A percentile compares a stretch with the other conserved stretches of the same genome.
Conservation (phyloP, 2,888 invertebrate species). For the Drosophila greeni region DNA sequence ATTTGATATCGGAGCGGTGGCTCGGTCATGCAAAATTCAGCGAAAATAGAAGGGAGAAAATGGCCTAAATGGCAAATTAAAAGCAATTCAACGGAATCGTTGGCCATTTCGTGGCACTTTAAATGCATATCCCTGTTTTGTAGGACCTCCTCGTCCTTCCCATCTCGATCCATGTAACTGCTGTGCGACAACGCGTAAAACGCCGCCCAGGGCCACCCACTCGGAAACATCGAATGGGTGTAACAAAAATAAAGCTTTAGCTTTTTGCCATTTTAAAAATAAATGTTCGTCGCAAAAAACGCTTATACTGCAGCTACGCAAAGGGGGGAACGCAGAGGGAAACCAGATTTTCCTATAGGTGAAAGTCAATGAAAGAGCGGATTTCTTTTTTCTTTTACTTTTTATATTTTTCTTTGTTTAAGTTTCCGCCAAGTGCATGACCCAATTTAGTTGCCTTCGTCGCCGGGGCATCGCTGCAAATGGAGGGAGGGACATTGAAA, state of each 20-base stretch:
- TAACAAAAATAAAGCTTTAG: constrained; percentile 39
- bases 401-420: constrained; percentile 22
- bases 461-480: constrained; percentile 18
- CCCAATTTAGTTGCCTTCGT: constrained; percentile 44
- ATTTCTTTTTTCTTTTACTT: not conserved
- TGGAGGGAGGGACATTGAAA: constrained; percentile 28
- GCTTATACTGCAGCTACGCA: constrained; percentile 21
- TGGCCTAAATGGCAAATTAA: constrained; percentile 48
- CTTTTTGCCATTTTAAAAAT: constrained; percentile 49
- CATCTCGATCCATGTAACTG: constrained; percentile 8
- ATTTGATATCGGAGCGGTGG: constrained; percentile 23
- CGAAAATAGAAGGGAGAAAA: constrained; percentile 3
- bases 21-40: constrained; percentile 7
- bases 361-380: constrained; percentile 46
- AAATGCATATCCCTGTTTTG: constrained; percentile 46
- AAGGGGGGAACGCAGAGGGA: not conserved
- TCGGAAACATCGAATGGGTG: constrained; percentile 45
- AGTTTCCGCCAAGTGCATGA: constrained; percentile 43
- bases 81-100: constrained; percentile 50
- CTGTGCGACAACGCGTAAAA: constrained; percentile 48
- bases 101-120: constrained; percentile 45
- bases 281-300: constrained; percentile 41
- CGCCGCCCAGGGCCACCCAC: constrained; percentile 15
- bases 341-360: constrained; percentile 14
- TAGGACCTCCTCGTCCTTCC: not conserved